Evolutionary conservation across 2,888 invertebrate species (phyloP), one percentile per base, ranked within the genome.

Genomic region (Sphecodes monilicornis): DNA sequence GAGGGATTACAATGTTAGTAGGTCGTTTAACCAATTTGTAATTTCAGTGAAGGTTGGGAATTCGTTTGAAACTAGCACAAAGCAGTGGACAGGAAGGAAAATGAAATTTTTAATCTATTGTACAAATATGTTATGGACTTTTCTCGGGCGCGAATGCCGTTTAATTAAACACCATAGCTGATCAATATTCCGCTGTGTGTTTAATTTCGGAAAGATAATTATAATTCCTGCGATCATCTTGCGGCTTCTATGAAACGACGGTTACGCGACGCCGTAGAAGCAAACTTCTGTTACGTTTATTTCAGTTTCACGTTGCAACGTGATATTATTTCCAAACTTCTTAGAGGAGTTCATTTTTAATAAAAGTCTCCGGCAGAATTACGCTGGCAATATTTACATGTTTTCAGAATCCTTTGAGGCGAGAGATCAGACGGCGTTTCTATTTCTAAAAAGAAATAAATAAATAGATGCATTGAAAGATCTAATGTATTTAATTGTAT

Each of bases 381-480:
- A 70, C 18, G n/a, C 32, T 78, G 74, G 74, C 50, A 74, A 74
- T 78, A 50, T 70, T 64, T 70, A 70, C 74, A 78, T 71, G 41
- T 43, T 64, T 8, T 26, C 32, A 36, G 74, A 50, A 60, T 22
- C 43, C 32, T 57, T 71, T 54, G n/a, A 22, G 32, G 22, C 18
- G n/a, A n/a, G n/a, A 54, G 54, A 1, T 54, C 54, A 43, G 16
- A 43, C 16, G 13, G 13, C 16, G 16, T 54, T 41, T 54, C n/a
- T 22, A 8, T 2, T 6, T 50, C 22, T 8, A 18, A 50, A 50
- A 50, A 22, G 8, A 46, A 18, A 46, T 43, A 16, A 5, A 46
- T n/a, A 6, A 0, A 46, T 8, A 22, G 0, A 50, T 10, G 2
- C 50, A 50, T 8, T 22, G 8, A 22, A 22, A 22, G 8, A 22